Percentiles rank a stretch among this genome's conserved stretches.
phyloP scores from a whole-genome alignment of 2,888 invertebrate genomes.

The Phragmatobia fuliginosa region DNA sequence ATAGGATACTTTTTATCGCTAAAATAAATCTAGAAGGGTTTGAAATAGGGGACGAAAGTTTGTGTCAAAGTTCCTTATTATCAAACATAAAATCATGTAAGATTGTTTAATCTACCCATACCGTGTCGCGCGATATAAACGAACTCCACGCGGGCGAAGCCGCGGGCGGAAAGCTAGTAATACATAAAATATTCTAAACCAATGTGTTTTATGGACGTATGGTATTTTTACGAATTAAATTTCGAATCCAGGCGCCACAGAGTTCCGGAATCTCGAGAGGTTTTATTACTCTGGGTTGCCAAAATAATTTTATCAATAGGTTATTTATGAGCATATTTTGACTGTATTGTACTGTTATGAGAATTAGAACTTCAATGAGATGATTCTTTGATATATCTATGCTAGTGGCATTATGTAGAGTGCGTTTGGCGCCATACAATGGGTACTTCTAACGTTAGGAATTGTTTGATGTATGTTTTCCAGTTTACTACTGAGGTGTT shows the following conservation, averaged over 20 bases:
- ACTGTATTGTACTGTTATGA: constrained; percentile 12
- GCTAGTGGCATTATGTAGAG: background rate
- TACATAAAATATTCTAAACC: background rate
- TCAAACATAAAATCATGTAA: too few species aligned
- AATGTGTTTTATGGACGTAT: constrained; percentile 22
- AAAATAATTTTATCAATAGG: constrained; percentile 37
- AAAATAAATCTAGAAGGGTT: too few species aligned
- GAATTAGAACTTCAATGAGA: background rate
- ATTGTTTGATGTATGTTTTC: background rate
- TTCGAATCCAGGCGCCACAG: constrained; percentile 53
- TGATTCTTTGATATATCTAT: background rate
- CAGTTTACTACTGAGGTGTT: background rate
- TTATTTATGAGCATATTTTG: constrained; percentile 21
- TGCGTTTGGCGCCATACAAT: background rate
- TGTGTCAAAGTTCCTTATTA: too few species aligned
- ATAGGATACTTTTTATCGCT: too few species aligned
- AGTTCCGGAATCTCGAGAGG: constrained; percentile 59
- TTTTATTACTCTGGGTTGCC: constrained; percentile 47
- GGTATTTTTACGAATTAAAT: constrained; percentile 41
- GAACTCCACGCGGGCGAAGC: too few species aligned
- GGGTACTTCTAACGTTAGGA: background rate
- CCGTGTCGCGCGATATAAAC: too few species aligned
- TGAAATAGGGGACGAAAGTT: too few species aligned
- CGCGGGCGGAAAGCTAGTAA: background rate
- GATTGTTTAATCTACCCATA: too few species aligned